Base-by-base conservation (phyloP, 2,113 vertebrate genomes). In the Apteryx mantelli region DNA sequence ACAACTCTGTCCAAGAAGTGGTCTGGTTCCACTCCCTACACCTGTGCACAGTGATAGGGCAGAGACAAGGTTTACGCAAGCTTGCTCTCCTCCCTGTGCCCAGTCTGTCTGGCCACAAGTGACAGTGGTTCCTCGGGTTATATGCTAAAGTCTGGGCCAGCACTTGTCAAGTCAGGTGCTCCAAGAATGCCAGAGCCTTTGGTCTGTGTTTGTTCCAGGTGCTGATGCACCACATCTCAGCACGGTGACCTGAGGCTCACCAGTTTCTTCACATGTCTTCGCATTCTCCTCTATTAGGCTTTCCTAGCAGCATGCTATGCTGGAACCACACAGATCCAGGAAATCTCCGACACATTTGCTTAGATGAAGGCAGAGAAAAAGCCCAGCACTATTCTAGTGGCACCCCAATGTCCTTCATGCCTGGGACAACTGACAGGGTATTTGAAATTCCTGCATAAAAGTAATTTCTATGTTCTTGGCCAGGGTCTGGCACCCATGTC, bases 201-300 rank as follows among this genome's bases (percentile, higher is more conserved):
- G 63, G 38, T 20, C 44, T 34, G 12, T 38, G 70, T 52, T 81
- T 73, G 13, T 44, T 84, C 64, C 70, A 26, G 38, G 80, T 28
- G 26, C 46, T 28, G 32, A 13, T 32, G 22, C 71, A 83, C 36
- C 38, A 34, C 3, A 7, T 34, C 36, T 83, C 88, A 53, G 25
- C 42, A 53, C 36, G 53, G 53, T 36, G 20, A 13, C 68, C 44
- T 38, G 38, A 38, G 32, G 18, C 34, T 63, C 38, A 46, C 64
- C 88, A 40, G 64, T 34, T 40, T 46, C 0, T 42, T 1, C 21
- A 24, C 1, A 0, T 7, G 26, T 70, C 64, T 46, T 64, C 0
- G 1, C 34, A 10, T 22, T 53, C 64, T 84, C 38, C 64, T 14
- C 30, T n/a, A 50, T 36, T 30, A 65, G 58, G 74, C 13, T 85